Evolutionary conservation across 2,888 invertebrate genomes (phyloP).

Genomic region (Neoascia interrupta): DNA sequence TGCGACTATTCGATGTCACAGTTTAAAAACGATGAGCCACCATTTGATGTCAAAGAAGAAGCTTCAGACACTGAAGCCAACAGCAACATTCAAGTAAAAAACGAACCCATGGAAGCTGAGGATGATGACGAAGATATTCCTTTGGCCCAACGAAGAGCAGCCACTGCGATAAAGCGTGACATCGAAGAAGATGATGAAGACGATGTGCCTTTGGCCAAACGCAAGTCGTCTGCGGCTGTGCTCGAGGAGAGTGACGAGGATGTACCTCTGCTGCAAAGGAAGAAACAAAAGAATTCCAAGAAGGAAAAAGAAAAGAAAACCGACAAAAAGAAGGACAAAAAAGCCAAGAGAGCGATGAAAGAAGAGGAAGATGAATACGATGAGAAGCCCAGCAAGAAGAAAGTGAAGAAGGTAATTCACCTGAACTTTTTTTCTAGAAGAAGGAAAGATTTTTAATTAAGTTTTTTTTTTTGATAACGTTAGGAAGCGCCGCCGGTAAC

Average conservation of each 20-base stretch:
- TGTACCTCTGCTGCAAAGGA: slow-evolving; percentile 80
- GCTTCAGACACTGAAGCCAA: slow-evolving; percentile 75
- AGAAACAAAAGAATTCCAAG: slow-evolving; percentile 83
- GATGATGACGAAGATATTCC: slow-evolving; percentile 89
- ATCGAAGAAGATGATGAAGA: slow-evolving; percentile 89
- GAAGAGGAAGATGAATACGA: slow-evolving; percentile 82
- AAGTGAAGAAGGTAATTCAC: slow-evolving; percentile 76
- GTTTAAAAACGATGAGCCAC: slow-evolving; percentile 81
- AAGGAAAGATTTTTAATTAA: not conserved
- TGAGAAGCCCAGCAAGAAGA: slow-evolving; percentile 82
- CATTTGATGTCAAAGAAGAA: slow-evolving; percentile 77
- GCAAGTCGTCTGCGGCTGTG: slow-evolving; percentile 71
- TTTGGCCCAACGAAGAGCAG: slow-evolving; percentile 82
- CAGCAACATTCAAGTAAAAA: not conserved
- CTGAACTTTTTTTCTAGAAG: no score
- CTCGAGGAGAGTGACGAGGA: slow-evolving; percentile 83
- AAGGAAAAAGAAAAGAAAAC: slow-evolving; percentile 55
- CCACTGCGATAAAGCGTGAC: slow-evolving; percentile 80
- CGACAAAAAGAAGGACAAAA: slow-evolving; percentile 79
- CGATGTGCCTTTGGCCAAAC: slow-evolving; percentile 87
- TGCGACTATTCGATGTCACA: slow-evolving; percentile 87
- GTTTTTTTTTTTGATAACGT: slow-evolving; percentile 74
- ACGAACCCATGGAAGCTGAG: slow-evolving; percentile 74
- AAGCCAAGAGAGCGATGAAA: slow-evolving; percentile 80
- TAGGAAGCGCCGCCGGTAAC: slow-evolving; percentile 66